Percentiles rank a stretch among this genome's conserved stretches.
phyloP scores from a whole-genome alignment of 1,140 invertebrate species.

The Aphaenogaster ashmeadi region DNA sequence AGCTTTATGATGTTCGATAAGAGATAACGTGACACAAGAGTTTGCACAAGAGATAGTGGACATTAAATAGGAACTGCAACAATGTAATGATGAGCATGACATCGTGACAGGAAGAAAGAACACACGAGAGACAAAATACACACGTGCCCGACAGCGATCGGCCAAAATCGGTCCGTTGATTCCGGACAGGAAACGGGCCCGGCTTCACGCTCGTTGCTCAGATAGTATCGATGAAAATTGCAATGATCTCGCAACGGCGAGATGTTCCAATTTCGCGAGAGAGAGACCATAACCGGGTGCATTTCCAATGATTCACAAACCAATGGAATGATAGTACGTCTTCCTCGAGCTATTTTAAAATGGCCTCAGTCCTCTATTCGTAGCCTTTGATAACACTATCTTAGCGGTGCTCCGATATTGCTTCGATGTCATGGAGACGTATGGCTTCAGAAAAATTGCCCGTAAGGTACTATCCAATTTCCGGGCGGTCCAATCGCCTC shows the following conservation, averaged over 20 bases:
- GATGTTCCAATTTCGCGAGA: slow-evolving; percentile 71
- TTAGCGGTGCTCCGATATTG: slow-evolving; percentile 46
- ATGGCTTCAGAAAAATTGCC: slow-evolving; percentile 46
- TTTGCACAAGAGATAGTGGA: neutral
- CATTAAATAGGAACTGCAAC: neutral
- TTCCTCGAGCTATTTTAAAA: slow-evolving; percentile 43
- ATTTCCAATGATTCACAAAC: slow-evolving; percentile 11
- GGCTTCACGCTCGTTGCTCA: slow-evolving; percentile 79
- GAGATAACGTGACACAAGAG: neutral
- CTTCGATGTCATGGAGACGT: slow-evolving; percentile 37
- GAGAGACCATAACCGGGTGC: slow-evolving; percentile 27
- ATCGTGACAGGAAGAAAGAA: slow-evolving; percentile 9
- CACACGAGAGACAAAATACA: slow-evolving; percentile 26
- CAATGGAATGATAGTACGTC: neutral
- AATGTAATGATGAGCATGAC: slow-evolving; percentile 7
- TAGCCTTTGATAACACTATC: slow-evolving; percentile 52
- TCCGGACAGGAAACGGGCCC: slow-evolving; percentile 79
- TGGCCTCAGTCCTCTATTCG: slow-evolving; percentile 30
- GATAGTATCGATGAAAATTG: slow-evolving; percentile 80
- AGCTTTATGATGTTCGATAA: neutral
- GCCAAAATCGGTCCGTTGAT: slow-evolving; percentile 74
- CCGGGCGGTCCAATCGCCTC: neutral
- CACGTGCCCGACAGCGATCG: slow-evolving; percentile 59
- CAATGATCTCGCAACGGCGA: slow-evolving; percentile 69
- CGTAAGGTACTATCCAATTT: slow-evolving; percentile 36